phyloP scores from a whole-genome alignment of 2,113 vertebrate genomes.

The Phasianus colchicus region DNA sequence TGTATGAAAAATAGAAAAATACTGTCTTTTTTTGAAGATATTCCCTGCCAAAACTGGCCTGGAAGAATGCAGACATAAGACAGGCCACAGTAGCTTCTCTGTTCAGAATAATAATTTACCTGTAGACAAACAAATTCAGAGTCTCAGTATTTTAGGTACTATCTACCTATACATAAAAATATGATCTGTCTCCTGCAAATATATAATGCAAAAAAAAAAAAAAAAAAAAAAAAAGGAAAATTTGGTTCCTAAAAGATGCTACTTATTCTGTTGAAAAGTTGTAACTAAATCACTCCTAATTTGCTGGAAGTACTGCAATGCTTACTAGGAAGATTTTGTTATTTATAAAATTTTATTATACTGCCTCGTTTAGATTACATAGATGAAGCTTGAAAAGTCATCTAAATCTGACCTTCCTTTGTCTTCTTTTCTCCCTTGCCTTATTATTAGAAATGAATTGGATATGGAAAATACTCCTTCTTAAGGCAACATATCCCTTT shows the following conservation, averaged over 20 bases:
- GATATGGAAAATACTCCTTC: slow-evolving; percentile 2
- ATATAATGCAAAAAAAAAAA: background rate
- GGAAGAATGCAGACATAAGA: background rate
- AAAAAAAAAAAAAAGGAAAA: background rate
- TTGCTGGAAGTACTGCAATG: background rate
- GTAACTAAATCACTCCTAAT: background rate
- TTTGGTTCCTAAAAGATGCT: background rate
- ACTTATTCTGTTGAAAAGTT: background rate
- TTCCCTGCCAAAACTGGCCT: background rate
- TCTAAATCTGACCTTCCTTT: background rate
- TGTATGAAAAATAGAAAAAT: background rate
- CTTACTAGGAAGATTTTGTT: background rate
- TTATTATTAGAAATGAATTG: background rate
- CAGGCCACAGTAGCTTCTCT: background rate
- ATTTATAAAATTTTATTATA: background rate
- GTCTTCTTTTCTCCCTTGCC: background rate
- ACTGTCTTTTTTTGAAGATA: background rate
- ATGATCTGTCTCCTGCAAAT: background rate
- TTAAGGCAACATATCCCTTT: background rate
- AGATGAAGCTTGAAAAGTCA: background rate
- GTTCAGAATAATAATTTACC: background rate
- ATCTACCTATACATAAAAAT: background rate
- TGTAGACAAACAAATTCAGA: background rate
- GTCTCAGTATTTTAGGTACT: background rate
- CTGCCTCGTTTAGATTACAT: background rate